Percentiles rank a stretch among this genome's conserved stretches.
Conservation (phyloP, 2,797 vertebrate genomes). For the Cuculus canorus region DNA sequence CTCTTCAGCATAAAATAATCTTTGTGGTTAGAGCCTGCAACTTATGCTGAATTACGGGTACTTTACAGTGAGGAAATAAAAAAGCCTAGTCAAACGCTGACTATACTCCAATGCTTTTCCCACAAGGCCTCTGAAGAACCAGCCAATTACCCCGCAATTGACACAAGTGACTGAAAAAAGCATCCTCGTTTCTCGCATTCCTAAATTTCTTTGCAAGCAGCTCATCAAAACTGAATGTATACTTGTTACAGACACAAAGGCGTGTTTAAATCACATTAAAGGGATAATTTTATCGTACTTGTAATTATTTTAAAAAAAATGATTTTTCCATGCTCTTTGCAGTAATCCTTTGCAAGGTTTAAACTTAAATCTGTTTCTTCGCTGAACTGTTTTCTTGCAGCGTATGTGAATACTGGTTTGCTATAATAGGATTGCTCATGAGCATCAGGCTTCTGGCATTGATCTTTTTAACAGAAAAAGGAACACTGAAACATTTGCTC, state of each 20-base stretch:
- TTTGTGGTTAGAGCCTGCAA: background rate
- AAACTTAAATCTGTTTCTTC: constrained; percentile 50
- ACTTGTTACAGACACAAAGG: constrained; percentile 54
- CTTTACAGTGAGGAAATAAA: constrained; percentile 38
- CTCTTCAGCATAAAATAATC: constrained; percentile 22
- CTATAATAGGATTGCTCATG: constrained; percentile 46
- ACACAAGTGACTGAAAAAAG: constrained; percentile 53
- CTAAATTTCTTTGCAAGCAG: constrained; percentile 33
- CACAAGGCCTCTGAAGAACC: constrained; percentile 48
- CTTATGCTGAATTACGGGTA: constrained; percentile 21
- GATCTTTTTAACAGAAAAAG: constrained; percentile 41
- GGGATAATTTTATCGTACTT: constrained; percentile 34
- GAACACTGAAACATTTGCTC: constrained; percentile 12
- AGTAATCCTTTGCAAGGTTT: constrained; percentile 24
- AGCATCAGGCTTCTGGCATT: constrained; percentile 45
- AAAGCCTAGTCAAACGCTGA: constrained; percentile 13
- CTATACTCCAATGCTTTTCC: constrained; percentile 16
- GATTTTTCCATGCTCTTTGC: background rate
- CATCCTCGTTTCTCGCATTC: background rate
- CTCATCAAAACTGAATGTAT: constrained; percentile 54
- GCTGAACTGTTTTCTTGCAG: background rate
- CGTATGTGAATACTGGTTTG: background rate
- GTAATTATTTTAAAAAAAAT: constrained; percentile 25
- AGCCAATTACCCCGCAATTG: constrained; percentile 59
- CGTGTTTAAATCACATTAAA: constrained; percentile 49